Conservation (phyloP, 1,140 invertebrate genomes). For the Drosophila sp. region DNA sequence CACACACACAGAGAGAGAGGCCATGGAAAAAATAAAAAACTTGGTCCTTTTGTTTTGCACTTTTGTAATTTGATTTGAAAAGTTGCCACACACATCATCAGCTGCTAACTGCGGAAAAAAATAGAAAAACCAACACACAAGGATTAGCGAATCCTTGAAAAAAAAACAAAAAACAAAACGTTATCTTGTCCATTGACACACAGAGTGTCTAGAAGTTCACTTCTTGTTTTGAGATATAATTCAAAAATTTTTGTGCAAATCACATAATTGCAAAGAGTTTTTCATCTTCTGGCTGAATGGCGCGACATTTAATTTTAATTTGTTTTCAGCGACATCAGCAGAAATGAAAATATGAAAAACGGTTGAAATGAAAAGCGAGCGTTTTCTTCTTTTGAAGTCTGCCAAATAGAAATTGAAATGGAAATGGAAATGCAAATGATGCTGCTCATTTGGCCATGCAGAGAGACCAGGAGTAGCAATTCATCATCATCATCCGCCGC, state of each 20-base stretch:
- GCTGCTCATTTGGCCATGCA: slow-evolving; percentile 7
- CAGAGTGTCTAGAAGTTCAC: neutral
- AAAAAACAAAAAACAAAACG: neutral
- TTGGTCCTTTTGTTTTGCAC: slow-evolving; percentile 7
- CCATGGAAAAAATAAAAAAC: neutral
- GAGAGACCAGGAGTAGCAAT: neutral
- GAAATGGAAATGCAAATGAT: slow-evolving; percentile 4
- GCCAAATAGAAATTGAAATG: neutral
- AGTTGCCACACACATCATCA: slow-evolving; percentile 20
- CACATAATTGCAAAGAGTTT: slow-evolving; percentile 15
- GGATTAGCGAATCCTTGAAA: slow-evolving; percentile 26
- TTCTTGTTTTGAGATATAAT: slow-evolving; percentile 3
- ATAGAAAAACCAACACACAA: neutral
- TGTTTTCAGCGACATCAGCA: slow-evolving; percentile 2
- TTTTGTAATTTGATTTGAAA: slow-evolving; percentile 15
- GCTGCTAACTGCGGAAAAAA: slow-evolving; percentile 15
- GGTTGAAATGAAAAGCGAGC: neutral
- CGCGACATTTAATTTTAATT: slow-evolving; percentile 13
- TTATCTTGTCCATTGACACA: neutral
- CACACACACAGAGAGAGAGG: neutral
- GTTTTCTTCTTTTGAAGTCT: slow-evolving; percentile 8
- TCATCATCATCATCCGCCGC: neutral
- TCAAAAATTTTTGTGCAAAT: slow-evolving; percentile 11
- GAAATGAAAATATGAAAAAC: slow-evolving; percentile 4
- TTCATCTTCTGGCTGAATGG: neutral